phyloP scores from a whole-genome alignment of 2,888 invertebrate genomes.

The Sminthurinus aureus region DNA sequence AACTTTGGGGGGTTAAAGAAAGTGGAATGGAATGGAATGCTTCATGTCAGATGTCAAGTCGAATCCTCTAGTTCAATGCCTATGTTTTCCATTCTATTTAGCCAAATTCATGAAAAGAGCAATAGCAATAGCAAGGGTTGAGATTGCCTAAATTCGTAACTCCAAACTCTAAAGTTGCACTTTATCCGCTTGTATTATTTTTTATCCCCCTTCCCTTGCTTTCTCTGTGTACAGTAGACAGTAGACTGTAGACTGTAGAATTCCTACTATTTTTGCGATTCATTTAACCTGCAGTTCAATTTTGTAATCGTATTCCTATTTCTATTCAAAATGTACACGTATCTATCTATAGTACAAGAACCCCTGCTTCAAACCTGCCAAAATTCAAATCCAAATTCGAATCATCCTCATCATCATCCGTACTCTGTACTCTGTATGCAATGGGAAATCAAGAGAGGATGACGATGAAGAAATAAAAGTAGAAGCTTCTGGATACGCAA shows the following conservation, averaged over 20 bases:
- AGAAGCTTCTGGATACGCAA: slow-evolving; percentile 17
- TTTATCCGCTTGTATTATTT: not conserved
- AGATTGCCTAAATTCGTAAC: slow-evolving; percentile 23
- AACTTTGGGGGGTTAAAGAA: not conserved
- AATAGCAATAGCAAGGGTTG: not conserved
- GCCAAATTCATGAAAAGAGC: slow-evolving; percentile 5
- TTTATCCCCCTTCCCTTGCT: not conserved
- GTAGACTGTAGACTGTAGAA: not conserved
- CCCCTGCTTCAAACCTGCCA: slow-evolving; percentile 34
- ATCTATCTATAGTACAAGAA: not conserved
- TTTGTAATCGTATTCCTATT: too few relatives aligned
- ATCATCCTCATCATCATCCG: not conserved
- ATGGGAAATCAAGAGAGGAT: not conserved
- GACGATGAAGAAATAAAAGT: not conserved
- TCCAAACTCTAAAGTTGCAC: too few relatives aligned
- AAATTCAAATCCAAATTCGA: not conserved
- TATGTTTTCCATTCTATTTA: slow-evolving; percentile 40
- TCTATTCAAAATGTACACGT: not conserved
- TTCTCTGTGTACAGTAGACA: not conserved
- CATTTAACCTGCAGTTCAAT: slow-evolving; percentile 34
- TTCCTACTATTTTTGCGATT: slow-evolving; percentile 35
- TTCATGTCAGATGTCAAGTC: slow-evolving; percentile 57
- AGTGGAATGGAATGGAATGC: slow-evolving; percentile 23
- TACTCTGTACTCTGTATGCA: not conserved
- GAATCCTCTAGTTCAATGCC: slow-evolving; percentile 44